Evolutionary conservation across 2,888 invertebrate species (phyloP).

Genomic region (Synergus umbraculus): DNA sequence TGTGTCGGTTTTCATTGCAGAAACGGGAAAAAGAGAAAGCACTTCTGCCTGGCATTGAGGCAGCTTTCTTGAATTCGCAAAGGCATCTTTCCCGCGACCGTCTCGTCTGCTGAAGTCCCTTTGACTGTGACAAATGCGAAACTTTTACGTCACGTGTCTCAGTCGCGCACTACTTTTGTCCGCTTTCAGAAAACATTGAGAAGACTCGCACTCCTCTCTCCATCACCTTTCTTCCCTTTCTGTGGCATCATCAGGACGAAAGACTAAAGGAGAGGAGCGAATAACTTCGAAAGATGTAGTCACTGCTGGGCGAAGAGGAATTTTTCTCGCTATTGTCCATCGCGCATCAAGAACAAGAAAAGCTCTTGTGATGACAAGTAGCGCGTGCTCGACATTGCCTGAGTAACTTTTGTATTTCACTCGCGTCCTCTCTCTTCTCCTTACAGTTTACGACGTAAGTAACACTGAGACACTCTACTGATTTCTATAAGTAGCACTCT

Average conservation of each 20-base stretch:
- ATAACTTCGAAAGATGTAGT: background rate
- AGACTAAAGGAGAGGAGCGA: background rate
- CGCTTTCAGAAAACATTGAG: constrained; percentile 62
- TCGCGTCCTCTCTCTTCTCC: constrained; percentile 35
- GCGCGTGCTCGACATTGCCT: constrained; percentile 16
- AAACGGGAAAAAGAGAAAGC: constrained; percentile 55
- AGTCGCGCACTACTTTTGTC: constrained; percentile 67
- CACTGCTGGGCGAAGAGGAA: background rate
- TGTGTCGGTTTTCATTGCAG: constrained; percentile 14
- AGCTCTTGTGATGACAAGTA: constrained; percentile 26
- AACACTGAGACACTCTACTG: constrained; percentile 67
- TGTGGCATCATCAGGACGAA: constrained; percentile 35
- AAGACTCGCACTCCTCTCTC: constrained; percentile 53
- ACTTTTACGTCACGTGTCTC: constrained; percentile 61
- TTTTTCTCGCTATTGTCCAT: constrained; percentile 73
- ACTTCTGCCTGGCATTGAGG: constrained; percentile 60
- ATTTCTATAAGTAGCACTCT: constrained; percentile 76
- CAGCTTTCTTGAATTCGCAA: constrained; percentile 66
- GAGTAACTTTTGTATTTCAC: constrained; percentile 3
- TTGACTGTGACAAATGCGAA: constrained; percentile 46
- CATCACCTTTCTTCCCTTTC: constrained; percentile 40
- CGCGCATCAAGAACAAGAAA: constrained; percentile 72
- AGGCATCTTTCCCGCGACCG: constrained; percentile 49
- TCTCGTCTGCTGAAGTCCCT: constrained; percentile 30
- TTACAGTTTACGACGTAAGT: constrained; percentile 67